Conservation (phyloP, 1,140 invertebrate genomes). For the Neocloeon triangulifer region DNA sequence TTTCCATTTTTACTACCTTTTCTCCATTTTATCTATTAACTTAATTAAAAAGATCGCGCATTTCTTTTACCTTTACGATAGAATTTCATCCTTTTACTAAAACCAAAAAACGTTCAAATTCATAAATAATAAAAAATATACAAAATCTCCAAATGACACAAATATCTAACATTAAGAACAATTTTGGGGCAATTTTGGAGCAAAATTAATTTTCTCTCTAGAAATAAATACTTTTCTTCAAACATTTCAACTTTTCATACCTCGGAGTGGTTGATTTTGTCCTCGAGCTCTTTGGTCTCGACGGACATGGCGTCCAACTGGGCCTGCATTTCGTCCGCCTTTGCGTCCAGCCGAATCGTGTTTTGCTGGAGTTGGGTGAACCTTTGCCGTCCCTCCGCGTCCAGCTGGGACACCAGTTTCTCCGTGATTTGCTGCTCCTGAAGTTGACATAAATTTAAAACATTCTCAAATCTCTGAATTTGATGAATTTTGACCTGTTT, state of each 20-base stretch:
- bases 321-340: conserved; percentile 28
- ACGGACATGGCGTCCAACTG: conserved; percentile 34
- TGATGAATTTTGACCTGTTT: conserved; percentile 20
- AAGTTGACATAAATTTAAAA: conserved; percentile 1
- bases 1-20: no score
- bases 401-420: conserved; percentile 32
- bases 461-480: conserved; percentile 1
- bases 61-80: no score
- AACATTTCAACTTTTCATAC: conserved; percentile 12
- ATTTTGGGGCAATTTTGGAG: no score
- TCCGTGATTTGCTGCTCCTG: conserved; percentile 34
- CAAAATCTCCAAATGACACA: no score
- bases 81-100: no score
- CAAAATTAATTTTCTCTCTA: not conserved
- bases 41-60: no score
- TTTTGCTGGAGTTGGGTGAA: conserved; percentile 25
- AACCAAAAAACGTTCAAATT: no score
- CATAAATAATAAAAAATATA: no score
- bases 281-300: conserved; percentile 38
- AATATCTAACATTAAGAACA: no score
- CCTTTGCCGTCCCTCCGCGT: conserved; percentile 21
- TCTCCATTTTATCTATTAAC: no score
- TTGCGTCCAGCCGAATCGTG: conserved; percentile 23
- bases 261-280: conserved; percentile 41
- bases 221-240: not conserved